Percentiles rank a stretch among this genome's conserved stretches.
Evolutionary conservation across 37 sponge, comb jelly and placozoan species (phyloP).

Genomic region (Hexactinellida sp.): DNA sequence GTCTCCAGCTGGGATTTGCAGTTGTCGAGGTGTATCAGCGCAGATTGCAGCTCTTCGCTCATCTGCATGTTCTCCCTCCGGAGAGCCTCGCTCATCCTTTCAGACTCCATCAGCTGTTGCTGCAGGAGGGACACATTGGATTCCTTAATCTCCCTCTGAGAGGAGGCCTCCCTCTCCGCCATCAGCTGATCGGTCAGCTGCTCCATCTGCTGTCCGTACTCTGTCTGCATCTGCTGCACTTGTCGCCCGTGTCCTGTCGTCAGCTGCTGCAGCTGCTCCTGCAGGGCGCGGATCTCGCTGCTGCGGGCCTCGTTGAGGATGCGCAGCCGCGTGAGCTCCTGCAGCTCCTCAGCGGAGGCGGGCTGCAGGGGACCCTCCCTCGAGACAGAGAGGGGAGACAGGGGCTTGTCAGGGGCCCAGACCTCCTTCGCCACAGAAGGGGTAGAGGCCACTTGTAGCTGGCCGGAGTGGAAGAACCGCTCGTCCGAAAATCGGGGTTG

Average conservation of each 20-base stretch:
- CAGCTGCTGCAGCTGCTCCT: background rate
- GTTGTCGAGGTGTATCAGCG: background rate
- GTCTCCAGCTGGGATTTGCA: slow-evolving; percentile 14
- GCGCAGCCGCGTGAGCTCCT: background rate
- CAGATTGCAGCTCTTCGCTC: background rate
- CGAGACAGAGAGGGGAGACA: background rate
- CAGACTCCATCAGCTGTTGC: background rate
- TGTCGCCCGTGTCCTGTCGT: background rate
- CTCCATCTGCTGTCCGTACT: background rate
- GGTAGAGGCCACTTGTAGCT: background rate
- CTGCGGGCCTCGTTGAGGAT: background rate
- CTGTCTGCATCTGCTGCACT: background rate
- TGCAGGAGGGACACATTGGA: background rate
- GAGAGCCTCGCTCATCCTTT: background rate
- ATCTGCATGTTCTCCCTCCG: background rate
- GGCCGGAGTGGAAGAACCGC: background rate
- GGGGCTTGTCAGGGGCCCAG: background rate
- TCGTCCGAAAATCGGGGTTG: background rate
- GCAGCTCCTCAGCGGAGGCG: background rate
- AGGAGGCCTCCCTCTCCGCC: background rate
- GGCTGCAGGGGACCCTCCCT: background rate
- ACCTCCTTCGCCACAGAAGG: background rate
- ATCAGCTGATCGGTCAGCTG: background rate
- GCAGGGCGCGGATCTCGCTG: background rate
- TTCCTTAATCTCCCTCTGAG: background rate